These are phyloP conservation scores for Lordiphosa andalusiaca DNA, from an alignment of 2,888 invertebrate genomes.

Conservation along the genomic window DNA sequence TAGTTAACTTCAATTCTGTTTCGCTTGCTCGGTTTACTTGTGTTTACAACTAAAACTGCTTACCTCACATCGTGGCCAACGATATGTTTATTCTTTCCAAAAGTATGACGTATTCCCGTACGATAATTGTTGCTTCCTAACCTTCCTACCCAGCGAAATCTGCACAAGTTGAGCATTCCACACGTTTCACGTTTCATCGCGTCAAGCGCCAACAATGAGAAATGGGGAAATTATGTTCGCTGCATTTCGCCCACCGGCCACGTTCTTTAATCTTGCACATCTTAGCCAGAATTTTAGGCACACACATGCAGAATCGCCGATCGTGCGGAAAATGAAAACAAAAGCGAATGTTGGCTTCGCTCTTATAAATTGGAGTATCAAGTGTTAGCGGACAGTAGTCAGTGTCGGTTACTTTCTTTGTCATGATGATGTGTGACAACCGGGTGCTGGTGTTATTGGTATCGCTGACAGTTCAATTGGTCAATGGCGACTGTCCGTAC, in stretches of 20 bases:
- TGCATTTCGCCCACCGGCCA: constrained; percentile 13
- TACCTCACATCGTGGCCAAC: no score
- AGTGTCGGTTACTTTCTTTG: constrained; percentile 1
- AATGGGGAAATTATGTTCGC: constrained; percentile 22
- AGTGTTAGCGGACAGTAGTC: constrained; percentile 28
- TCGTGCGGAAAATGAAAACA: constrained; percentile 44
- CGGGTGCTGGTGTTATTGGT: neutral
- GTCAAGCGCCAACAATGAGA: no score
- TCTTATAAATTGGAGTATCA: constrained; percentile 47
- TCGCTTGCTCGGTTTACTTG: no score
- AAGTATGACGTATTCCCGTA: no score
- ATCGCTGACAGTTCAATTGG: no score
- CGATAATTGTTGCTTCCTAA: no score
- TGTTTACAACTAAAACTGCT: no score
- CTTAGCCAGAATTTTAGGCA: constrained; percentile 41
- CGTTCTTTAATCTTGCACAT: constrained; percentile 44
- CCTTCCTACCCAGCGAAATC: no score
- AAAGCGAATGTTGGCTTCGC: neutral
- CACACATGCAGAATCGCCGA: constrained; percentile 22
- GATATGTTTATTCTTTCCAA: no score
- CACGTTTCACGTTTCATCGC: constrained; percentile 20
- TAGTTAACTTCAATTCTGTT: no score
- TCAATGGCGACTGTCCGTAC: constrained; percentile 37
- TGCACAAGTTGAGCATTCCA: neutral
- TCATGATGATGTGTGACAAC: neutral